These are phyloP conservation scores for Hozukius guyotensis DNA, from an alignment of 2,797 vertebrate species.

Conservation along the genomic window DNA sequence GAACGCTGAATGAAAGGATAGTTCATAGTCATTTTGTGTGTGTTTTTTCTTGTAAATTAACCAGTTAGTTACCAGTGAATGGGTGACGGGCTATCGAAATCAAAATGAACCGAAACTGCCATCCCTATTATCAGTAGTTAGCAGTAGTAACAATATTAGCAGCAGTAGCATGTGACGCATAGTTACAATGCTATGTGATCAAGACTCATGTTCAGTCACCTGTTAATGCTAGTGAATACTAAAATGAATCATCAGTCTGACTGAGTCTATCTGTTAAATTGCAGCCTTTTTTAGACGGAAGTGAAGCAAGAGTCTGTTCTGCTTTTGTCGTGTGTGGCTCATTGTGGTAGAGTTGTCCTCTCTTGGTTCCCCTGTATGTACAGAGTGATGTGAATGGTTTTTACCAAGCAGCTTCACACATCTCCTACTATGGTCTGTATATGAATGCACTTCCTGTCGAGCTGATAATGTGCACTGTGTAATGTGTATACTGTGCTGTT, in stretches of 20 bases:
- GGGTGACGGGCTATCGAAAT: no score
- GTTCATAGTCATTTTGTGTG: background rate
- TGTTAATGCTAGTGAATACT: background rate
- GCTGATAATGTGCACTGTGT: background rate
- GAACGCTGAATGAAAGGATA: background rate
- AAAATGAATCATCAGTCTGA: background rate
- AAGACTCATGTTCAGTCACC: background rate
- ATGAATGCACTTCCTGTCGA: background rate
- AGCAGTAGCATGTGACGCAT: background rate
- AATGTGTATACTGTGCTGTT: background rate
- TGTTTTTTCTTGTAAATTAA: background rate
- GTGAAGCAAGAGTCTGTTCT: conserved; percentile 31
- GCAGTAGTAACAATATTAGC: background rate
- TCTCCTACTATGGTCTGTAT: background rate
- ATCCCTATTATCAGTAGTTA: background rate
- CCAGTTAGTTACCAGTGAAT: background rate
- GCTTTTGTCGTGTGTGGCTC: conserved; percentile 12
- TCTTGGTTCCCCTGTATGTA: background rate
- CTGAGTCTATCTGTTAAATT: background rate
- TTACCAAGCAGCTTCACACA: background rate
- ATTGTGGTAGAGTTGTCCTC: conserved; percentile 1
- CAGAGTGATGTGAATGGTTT: background rate
- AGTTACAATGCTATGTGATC: background rate
- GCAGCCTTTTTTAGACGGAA: background rate
- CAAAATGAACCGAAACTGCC: background rate